phyloP scores from a whole-genome alignment of 1,140 invertebrate species.

The Drosophila sulfurigaster region DNA sequence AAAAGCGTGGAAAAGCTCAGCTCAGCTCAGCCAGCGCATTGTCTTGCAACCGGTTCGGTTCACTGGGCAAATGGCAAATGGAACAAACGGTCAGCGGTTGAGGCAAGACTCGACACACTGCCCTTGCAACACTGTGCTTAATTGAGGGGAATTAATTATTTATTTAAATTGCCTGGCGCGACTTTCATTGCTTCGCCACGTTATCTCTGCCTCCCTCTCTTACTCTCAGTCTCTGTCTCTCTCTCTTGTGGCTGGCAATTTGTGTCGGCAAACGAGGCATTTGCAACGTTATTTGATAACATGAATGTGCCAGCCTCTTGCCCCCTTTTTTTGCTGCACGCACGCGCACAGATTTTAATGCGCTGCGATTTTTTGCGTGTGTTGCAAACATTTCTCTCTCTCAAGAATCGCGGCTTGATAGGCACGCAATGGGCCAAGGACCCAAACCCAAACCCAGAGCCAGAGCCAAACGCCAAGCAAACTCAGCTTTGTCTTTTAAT shows the following conservation, averaged over 20 bases:
- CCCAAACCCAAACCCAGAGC: background rate
- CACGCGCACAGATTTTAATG: slow-evolving; percentile 77
- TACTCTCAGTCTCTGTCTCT: background rate
- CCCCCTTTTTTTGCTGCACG: slow-evolving; percentile 49
- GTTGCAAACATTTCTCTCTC: slow-evolving; percentile 71
- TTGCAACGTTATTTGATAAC: slow-evolving; percentile 71
- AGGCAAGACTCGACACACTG: slow-evolving; percentile 30
- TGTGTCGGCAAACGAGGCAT: slow-evolving; percentile 48
- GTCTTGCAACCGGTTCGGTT: slow-evolving; percentile 1
- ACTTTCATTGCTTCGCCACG: slow-evolving; percentile 39
- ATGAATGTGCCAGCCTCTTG: slow-evolving; percentile 16
- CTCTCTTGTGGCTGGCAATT: slow-evolving; percentile 40
- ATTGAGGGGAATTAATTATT: slow-evolving; percentile 83
- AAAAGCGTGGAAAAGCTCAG: background rate
- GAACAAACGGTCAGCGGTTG: slow-evolving; percentile 1
- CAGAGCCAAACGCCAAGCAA: no score
- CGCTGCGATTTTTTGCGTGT: slow-evolving; percentile 80
- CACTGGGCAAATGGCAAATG: slow-evolving; percentile 16
- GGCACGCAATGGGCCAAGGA: slow-evolving; percentile 56
- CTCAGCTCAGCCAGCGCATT: background rate
- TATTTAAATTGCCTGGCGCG: slow-evolving; percentile 78
- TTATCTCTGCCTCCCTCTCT: background rate
- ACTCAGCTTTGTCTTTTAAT: slow-evolving; percentile 56
- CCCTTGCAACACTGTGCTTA: slow-evolving; percentile 47
- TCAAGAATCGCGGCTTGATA: slow-evolving; percentile 37